These are phyloP conservation scores for Caenorhabditis sp. DNA, from an alignment of 2,888 invertebrate species.

Conservation along the genomic window DNA sequence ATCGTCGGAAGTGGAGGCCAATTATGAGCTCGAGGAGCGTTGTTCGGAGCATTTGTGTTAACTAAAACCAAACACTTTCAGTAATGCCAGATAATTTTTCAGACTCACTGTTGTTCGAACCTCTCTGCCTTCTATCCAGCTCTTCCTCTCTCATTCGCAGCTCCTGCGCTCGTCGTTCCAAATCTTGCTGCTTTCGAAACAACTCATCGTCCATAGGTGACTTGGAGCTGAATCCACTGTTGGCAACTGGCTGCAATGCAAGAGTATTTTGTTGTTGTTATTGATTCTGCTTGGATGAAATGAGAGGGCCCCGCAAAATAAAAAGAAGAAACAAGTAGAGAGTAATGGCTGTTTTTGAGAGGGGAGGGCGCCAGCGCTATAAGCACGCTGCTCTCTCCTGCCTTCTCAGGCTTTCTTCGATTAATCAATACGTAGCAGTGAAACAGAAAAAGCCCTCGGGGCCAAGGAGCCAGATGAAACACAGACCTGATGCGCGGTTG, in stretches of 20 bases:
- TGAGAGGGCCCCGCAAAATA: neutral
- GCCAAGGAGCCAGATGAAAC: conserved; percentile 4
- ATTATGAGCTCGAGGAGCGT: conserved; percentile 90
- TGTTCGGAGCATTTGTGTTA: conserved; percentile 52
- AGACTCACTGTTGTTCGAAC: conserved; percentile 52
- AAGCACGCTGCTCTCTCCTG: neutral
- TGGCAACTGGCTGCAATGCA: conserved; percentile 38
- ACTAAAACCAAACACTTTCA: conserved; percentile 15
- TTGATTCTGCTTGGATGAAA: conserved; percentile 9
- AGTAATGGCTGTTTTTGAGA: neutral
- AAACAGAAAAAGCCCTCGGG: neutral
- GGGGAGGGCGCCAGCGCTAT: neutral
- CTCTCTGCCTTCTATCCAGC: conserved; percentile 85
- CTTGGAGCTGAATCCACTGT: conserved; percentile 25
- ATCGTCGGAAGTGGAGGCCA: conserved; percentile 98
- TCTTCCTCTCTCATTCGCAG: conserved; percentile 86
- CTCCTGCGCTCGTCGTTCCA: conserved; percentile 80
- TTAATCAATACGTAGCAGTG: conserved; percentile 52
- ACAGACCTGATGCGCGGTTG: conserved; percentile 58
- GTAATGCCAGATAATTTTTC: neutral
- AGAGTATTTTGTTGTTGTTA: conserved; percentile 7
- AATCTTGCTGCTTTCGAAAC: conserved; percentile 82
- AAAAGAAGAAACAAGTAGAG: neutral
- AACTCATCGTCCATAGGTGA: conserved; percentile 79
- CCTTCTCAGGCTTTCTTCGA: conserved; percentile 18